Evolutionary conservation across 2,888 invertebrate genomes (phyloP).

Genomic region (Pristionchus exspectatus): DNA sequence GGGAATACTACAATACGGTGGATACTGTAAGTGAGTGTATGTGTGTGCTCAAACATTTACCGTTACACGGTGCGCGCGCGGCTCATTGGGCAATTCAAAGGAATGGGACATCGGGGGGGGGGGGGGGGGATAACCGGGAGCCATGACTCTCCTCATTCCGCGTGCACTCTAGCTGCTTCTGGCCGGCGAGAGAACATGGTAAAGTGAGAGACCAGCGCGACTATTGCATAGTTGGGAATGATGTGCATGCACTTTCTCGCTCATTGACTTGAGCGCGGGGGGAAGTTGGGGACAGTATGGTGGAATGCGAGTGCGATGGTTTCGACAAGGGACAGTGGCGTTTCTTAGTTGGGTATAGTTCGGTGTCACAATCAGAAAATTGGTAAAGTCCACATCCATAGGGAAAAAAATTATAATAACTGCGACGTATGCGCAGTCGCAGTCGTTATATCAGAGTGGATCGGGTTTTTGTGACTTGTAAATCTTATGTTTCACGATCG

Average conservation of each 20-base stretch:
- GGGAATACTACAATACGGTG: conserved; percentile 13
- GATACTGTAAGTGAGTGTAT: conserved; percentile 7
- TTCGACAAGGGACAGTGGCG: too few relatives aligned
- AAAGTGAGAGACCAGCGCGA: too few relatives aligned
- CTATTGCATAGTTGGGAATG: neutral
- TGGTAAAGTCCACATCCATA: too few relatives aligned
- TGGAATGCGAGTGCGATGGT: neutral
- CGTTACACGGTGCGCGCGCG: neutral
- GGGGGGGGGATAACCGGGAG: neutral
- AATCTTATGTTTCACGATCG: too few relatives aligned
- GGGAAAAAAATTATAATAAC: too few relatives aligned
- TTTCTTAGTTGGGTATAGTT: too few relatives aligned
- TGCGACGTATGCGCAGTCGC: too few relatives aligned
- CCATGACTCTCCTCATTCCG: neutral
- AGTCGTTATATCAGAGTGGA: too few relatives aligned
- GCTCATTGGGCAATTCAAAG: conserved; percentile 22
- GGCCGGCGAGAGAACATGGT: too few relatives aligned
- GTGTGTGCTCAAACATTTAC: conserved; percentile 11
- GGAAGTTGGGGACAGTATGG: neutral
- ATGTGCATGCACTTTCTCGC: neutral
- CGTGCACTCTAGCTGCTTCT: too few relatives aligned
- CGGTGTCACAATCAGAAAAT: too few relatives aligned
- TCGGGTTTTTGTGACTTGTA: too few relatives aligned
- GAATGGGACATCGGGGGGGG: neutral
- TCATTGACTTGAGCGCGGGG: neutral